Base-by-base conservation (phyloP, 1,140 invertebrate species). In the Drosophila guanche region DNA sequence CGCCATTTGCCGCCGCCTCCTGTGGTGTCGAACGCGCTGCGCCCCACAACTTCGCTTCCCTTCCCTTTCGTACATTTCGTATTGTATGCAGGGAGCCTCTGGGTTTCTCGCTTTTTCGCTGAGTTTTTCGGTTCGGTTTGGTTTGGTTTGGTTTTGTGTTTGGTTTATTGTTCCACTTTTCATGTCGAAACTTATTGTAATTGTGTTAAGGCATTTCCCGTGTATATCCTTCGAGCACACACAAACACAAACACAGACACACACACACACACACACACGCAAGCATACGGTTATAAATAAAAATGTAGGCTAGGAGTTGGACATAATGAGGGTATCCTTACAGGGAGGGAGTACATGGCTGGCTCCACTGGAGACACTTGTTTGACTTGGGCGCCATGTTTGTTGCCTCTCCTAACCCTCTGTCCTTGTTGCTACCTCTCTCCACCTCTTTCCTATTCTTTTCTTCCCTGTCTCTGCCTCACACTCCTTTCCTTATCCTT, bases 91-190 rank as follows among this genome's bases (percentile, higher is more conserved):
- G 65, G 33, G n/a, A n/a, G 16, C 16, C 33, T 12, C 3, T 37
- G 33, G 10, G 3, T 37, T 37, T 10, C 8, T 37, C 33, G 10
- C 20, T 7, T 23, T 50, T 50, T 37, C 5, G 43, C 37, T 33
- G 16, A 29, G 23, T 56, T 56, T 23, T 25, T 68, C 27, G 55
- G 65, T 33, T 29, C 47, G 27, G 46, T 60, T 40, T 56, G 8
- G 53, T 59, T 65, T 40, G 42, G 62, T 79, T 68, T 52, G 56
- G 69, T 85, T 84, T 61, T 58, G 80, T 58, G 80, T 79, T 88
- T 86, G 78, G 70, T 86, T 88, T 88, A 86, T 86, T 86, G 83
- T 88, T 88, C 83, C 78, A 88, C 83, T 88, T 86, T 88, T 88
- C 78, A 88, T 88, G 83, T 88, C 83, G 33, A 88, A 86, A 86